Percentiles rank a stretch among this genome's conserved stretches.
Conservation (phyloP, 2,797 vertebrate species). For the Craterocephalus amniculus region DNA sequence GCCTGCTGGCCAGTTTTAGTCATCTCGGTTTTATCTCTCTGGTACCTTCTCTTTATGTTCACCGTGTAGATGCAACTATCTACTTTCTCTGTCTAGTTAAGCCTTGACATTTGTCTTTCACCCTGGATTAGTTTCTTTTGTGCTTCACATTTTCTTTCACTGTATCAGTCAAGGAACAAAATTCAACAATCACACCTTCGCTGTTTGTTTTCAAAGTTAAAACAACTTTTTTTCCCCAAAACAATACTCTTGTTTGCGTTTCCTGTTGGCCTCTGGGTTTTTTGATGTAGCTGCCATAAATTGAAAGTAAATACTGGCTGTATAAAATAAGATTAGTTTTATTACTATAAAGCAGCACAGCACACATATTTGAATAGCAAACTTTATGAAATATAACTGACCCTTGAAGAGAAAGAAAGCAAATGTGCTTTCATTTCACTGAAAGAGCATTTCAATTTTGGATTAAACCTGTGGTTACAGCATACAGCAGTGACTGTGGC, state of each 20-base stretch:
- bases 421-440: slow-evolving; percentile 36
- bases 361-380: neutral
- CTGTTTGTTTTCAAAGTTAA: neutral
- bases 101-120: neutral
- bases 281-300: neutral
- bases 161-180: neutral
- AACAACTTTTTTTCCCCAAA: neutral
- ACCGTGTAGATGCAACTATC: neutral
- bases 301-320: no score
- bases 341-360: neutral
- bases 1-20: neutral
- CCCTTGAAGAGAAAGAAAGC: neutral
- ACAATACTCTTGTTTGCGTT: neutral
- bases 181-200: neutral
- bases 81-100: neutral
- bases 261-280: neutral
- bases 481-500: slow-evolving; percentile 7
- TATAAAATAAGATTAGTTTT: neutral
- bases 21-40: slow-evolving; percentile 19
- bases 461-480: slow-evolving; percentile 35
- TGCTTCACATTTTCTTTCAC: neutral
- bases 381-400: neutral
- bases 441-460: slow-evolving; percentile 7
- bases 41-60: slow-evolving; percentile 1
- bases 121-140: neutral